Evolutionary conservation across 2,888 invertebrate genomes (phyloP), one percentile per base, ranked within the genome.

Genomic region (Piscicola geometra): DNA sequence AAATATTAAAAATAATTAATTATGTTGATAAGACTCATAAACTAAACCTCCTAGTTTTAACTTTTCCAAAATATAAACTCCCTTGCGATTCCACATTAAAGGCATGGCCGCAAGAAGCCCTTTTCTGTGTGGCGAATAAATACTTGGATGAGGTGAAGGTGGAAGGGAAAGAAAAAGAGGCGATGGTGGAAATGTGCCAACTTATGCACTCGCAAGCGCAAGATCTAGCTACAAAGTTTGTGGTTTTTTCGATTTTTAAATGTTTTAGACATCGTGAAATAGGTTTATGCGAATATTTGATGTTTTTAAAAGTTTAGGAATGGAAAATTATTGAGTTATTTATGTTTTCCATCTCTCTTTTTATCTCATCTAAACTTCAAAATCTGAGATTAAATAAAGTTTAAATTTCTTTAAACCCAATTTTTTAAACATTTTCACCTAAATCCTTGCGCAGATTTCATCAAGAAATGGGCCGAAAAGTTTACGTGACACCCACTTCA

Each of bases 41-140:
- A n/a, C n/a, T n/a, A n/a, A n/a, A n/a, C n/a, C n/a, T n/a, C n/a
- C n/a, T n/a, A n/a, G n/a, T n/a, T n/a, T n/a, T n/a, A n/a, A n/a
- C n/a, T n/a, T n/a, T n/a, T n/a, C n/a, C n/a, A n/a, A n/a, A n/a
- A n/a, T n/a, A n/a, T n/a, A n/a, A n/a, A n/a, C n/a, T n/a, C n/a
- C n/a, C n/a, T n/a, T n/a, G n/a, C n/a, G n/a, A n/a, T n/a, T n/a
- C 12, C 56, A 81, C 18, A n/a, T n/a, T n/a, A n/a, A 76, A 88
- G 85, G 90, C 90, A 76, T 93, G 93, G 93, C 93, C 93, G 3
- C 91, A 92, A 85, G 91, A 93, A 83, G 93, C 93, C 1, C 86
- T 93, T 79, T 91, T 92, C 85, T 90, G 85, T 79, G 87, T 88
- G 50, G 93, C 93, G 25, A 87, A 90, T 81, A 88, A 89, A 81